Base-by-base conservation (phyloP, 2,113 vertebrate species). In the Lanius collurio region DNA sequence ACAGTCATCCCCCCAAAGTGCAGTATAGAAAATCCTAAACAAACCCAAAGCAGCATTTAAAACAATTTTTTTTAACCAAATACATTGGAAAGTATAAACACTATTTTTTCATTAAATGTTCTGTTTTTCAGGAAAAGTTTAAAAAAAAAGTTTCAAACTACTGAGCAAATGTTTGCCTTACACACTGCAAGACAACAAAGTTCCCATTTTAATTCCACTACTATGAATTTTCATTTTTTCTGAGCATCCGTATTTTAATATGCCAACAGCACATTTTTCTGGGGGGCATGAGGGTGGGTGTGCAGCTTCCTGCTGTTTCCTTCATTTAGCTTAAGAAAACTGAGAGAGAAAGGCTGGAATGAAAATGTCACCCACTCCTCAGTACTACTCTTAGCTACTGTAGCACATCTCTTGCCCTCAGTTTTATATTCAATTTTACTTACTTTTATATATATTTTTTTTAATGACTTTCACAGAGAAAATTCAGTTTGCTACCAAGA, bases 231-330 rank as follows among this genome's bases (percentile, higher is more conserved):
- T 64, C 31, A 1, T 15, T 53, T 83, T 74, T 91, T 67, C 47
- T 62, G 17, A 87, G 30, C 35, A 41, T 26, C 53, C 2, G 15
- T 22, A 56, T 47, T 68, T 81, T 50, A 89, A 87, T 35, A 63
- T 6, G 3, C 24, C 67, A 90, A 37, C 12, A 50, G 20, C 35
- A 73, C 27, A 7, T 74, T 93, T 64, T 60, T 71, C 33, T 15
- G 57, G 44, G 30, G 22, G 20, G 1, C 0, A 0, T 37, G 12
- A 10, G 12, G 9, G 73, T 63, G 26, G 31, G 3, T 50, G 10
- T 2, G 1, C 60, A 73, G 68, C 62, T 85, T 78, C 24, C 59
- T 65, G 21, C 31, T 41, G 27, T 56, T 90, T 67, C 37, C 33
- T 85, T 85, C 70, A 24, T 19, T 79, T 44, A 75, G 37, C 14